phyloP scores from a whole-genome alignment of 1,140 invertebrate genomes.

The Nasonia longicornis region DNA sequence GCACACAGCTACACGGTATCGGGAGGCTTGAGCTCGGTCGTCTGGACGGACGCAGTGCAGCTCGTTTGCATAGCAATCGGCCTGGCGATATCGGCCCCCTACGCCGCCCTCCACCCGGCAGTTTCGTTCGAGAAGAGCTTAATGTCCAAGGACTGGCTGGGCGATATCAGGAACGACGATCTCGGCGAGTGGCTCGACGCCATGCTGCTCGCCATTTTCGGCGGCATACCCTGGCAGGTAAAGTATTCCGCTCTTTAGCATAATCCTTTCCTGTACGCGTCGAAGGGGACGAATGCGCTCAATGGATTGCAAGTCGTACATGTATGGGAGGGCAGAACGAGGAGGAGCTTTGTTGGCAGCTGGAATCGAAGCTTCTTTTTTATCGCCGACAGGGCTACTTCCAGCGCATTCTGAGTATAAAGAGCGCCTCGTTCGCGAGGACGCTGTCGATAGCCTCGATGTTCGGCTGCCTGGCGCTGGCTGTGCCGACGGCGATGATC shows the following conservation, averaged over 20 bases:
- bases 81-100: constrained; percentile 73
- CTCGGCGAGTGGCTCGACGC: constrained; percentile 78
- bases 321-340: too few species aligned
- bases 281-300: too few species aligned
- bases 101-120: constrained; percentile 73
- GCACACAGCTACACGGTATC: constrained; percentile 77
- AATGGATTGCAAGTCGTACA: too few species aligned
- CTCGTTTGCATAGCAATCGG: constrained; percentile 84
- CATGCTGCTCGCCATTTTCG: constrained; percentile 81
- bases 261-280: too few species aligned
- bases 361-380: too few species aligned
- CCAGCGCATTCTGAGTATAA: constrained; percentile 84
- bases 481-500: constrained; percentile 80
- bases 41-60: constrained; percentile 86
- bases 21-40: constrained; percentile 84
- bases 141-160: constrained; percentile 74
- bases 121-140: constrained; percentile 70
- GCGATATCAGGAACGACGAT: constrained; percentile 71
- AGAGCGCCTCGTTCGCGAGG: constrained; percentile 77
- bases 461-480: constrained; percentile 80
- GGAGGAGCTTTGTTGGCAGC: too few species aligned
- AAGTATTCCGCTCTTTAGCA: not conserved
- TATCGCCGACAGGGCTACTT: constrained; percentile 78
- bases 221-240: constrained; percentile 89
- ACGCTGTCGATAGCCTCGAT: constrained; percentile 81